Percentiles rank a stretch among this genome's conserved stretches.
Conservation (phyloP, 2,888 invertebrate genomes). For the Drosophila borborema region DNA sequence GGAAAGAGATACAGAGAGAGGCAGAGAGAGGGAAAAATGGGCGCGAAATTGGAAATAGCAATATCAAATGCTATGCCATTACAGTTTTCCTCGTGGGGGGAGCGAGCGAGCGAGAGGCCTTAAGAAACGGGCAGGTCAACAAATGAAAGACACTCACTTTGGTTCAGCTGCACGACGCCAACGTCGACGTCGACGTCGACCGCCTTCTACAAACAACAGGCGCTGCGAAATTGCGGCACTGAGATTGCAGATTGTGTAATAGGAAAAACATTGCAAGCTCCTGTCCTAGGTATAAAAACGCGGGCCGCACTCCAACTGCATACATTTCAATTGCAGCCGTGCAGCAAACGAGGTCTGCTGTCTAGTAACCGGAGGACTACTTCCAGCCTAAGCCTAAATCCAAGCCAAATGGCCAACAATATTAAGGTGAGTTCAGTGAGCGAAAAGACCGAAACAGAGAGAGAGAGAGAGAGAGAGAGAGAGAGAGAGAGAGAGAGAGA, state of each 20-base stretch:
- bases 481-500: too few species aligned
- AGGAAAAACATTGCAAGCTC: constrained; percentile 52
- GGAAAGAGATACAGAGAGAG: constrained; percentile 33
- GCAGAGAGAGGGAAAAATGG: constrained; percentile 25
- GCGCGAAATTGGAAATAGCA: constrained; percentile 23
- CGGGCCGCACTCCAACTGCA: constrained; percentile 38
- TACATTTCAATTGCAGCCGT: constrained; percentile 66
- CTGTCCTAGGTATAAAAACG: constrained; percentile 72
- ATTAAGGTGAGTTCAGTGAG: constrained; percentile 62
- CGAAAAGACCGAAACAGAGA: not conserved
- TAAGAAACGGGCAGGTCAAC: constrained; percentile 35
- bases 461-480: too few species aligned
- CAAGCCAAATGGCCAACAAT: constrained; percentile 58
- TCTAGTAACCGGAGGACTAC: constrained; percentile 4
- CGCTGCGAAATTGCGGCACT: not conserved
- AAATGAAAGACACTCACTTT: constrained; percentile 53
- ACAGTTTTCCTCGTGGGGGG: not conserved
- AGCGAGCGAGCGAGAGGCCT: constrained; percentile 22
- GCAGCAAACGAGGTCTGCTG: constrained; percentile 43
- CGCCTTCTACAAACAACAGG: constrained; percentile 35
- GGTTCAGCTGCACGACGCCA: constrained; percentile 9
- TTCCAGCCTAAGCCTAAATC: constrained; percentile 12
- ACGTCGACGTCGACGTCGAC: not conserved
- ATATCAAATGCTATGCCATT: constrained; percentile 14
- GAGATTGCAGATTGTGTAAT: constrained; percentile 65